A percentile compares a stretch with the other conserved stretches of the same genome.
These are phyloP conservation scores for Myripristis murdjan DNA, from an alignment of 2,797 vertebrate species.

Conservation along the genomic window DNA sequence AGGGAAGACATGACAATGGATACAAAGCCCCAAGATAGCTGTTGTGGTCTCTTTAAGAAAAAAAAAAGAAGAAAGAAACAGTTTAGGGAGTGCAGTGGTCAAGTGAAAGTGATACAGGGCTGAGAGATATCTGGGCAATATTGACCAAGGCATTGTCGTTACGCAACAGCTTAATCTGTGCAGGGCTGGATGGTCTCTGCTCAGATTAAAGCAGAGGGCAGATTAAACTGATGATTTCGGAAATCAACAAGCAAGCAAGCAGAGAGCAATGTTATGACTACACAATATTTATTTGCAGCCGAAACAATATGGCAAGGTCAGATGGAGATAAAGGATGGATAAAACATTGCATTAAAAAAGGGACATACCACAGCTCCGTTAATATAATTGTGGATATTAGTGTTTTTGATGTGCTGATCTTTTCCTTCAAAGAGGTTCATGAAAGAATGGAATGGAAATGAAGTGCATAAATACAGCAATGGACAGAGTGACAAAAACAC, in stretches of 20 bases:
- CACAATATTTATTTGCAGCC: constrained; percentile 21
- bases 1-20: neutral
- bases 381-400: too few species aligned
- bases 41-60: neutral
- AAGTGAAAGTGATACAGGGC: neutral
- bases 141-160: constrained; percentile 13
- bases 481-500: too few species aligned
- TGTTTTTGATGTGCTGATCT: too few species aligned
- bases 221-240: constrained; percentile 64
- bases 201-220: constrained; percentile 56
- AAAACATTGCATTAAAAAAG: too few species aligned
- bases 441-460: too few species aligned
- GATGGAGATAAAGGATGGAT: too few species aligned
- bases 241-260: constrained; percentile 7
- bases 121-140: neutral
- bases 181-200: constrained; percentile 33
- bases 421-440: too few species aligned
- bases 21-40: neutral
- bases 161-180: constrained; percentile 52
- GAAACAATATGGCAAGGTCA: constrained; percentile 32
- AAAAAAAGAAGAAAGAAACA: neutral
- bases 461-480: too few species aligned
- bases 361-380: too few species aligned
- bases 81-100: neutral
- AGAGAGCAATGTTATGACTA: too few species aligned